Evolutionary conservation across 2,797 vertebrate genomes (phyloP).

Genomic region (Galaxias olidus): DNA sequence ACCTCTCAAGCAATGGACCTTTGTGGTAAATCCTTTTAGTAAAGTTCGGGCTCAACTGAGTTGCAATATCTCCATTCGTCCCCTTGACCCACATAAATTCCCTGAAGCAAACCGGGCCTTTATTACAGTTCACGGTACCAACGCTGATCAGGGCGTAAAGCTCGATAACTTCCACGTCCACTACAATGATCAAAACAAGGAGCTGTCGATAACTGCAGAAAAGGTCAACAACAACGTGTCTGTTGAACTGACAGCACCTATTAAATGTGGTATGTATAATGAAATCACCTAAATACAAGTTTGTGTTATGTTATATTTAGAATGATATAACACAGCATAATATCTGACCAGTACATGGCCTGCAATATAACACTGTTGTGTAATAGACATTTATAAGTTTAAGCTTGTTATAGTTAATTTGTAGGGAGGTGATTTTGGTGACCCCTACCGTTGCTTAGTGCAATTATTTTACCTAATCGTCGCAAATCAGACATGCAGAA

Average conservation of each 20-base stretch:
- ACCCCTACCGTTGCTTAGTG: no score
- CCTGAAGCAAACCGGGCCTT: slow-evolving; percentile 80
- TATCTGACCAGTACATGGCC: no score
- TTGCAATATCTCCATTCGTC: slow-evolving; percentile 79
- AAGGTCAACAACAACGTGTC: slow-evolving; percentile 58
- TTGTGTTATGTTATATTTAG: no score
- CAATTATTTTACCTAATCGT: no score
- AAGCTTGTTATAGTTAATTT: no score
- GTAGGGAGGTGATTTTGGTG: no score
- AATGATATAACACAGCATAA: no score
- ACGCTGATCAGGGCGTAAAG: slow-evolving; percentile 39
- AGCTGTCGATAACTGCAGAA: slow-evolving; percentile 71
- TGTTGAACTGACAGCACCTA: slow-evolving; percentile 80
- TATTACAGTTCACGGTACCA: slow-evolving; percentile 68
- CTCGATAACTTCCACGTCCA: slow-evolving; percentile 68
- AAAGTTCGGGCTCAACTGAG: slow-evolving; percentile 75
- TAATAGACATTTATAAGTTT: no score
- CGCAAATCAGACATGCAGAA: no score
- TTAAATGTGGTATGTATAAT: slow-evolving; percentile 87
- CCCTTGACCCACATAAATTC: slow-evolving; percentile 81
- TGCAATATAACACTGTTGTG: no score
- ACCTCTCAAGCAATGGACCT: slow-evolving; percentile 72
- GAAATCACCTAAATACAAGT: no score
- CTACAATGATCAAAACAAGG: slow-evolving; percentile 75
- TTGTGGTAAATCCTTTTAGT: slow-evolving; percentile 80